Evolutionary conservation across 1,140 invertebrate genomes (phyloP), one percentile per base, ranked within the genome.

Genomic region (Drusus annulatus): DNA sequence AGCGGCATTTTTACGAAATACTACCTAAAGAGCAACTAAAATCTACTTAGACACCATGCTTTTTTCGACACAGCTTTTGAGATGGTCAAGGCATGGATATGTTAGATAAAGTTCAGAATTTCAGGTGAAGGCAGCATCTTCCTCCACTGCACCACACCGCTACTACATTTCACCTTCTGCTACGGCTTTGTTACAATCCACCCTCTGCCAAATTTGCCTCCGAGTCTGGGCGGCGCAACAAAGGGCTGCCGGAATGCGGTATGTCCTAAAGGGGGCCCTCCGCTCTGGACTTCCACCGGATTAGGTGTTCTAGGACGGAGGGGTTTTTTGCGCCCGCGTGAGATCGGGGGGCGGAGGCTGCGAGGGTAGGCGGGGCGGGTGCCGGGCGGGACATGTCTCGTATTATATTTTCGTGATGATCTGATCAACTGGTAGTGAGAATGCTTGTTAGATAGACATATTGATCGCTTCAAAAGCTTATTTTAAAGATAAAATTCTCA

Each of bases 241-340:
- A 31, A 17, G n/a, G 23, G 28, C n/a, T 17, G 8, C 0, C 17
- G 63, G 63, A 68, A 68, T 68, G 63, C 28, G 16, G 63, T 68
- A 68, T 68, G 17, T 15, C 63, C 63, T 45, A 36, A 36, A 3
- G 7, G 5, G 23, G 63, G 8, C 13, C 1, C 16, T 56, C n/a
- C 54, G n/a, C 54, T 17, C n/a, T 6, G 54, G n/a, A 13, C 63
- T 31, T 31, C 63, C 16, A n/a, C 63, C 63, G 36, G 63, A 68
- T 68, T 68, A 68, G 63, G 63, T 36, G 63, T 19, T 68, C 63
- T 65, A 68, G 63, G 31, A 28, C 36, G 15, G 15, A 31, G 63
- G 4, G 63, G 63, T 68, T 68, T 68, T 68, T 68, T 10, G 16
- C 6, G 15, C 31, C 23, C 10, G 7, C 5, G 7, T 10, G 36